phyloP scores from a whole-genome alignment of 2,797 vertebrate genomes.

The Babyrousa celebensis region DNA sequence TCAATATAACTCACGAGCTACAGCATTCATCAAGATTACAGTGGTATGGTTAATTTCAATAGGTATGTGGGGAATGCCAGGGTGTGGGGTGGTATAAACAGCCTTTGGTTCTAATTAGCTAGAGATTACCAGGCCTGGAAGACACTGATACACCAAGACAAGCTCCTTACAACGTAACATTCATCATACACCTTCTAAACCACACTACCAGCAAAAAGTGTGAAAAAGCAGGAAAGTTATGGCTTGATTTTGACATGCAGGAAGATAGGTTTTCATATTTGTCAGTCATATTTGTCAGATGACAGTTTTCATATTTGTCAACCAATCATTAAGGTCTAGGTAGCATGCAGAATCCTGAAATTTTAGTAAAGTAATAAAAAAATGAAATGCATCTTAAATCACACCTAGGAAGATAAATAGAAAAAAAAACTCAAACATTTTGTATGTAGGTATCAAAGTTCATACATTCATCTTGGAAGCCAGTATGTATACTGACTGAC shows the following conservation, averaged over 20 bases:
- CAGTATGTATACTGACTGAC: not conserved
- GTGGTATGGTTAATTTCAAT: constrained; percentile 99
- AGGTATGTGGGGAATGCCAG: constrained; percentile 92
- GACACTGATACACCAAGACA: not conserved
- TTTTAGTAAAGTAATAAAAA: constrained; percentile 61
- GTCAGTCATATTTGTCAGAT: no score
- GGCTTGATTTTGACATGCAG: not conserved
- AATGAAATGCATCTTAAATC: constrained; percentile 32
- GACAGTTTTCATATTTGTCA: not conserved
- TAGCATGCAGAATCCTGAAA: not conserved
- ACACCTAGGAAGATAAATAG: constrained; percentile 55
- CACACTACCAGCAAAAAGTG: not conserved
- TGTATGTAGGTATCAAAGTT: constrained; percentile 36
- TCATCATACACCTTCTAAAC: not conserved
- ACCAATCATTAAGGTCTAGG: constrained; percentile 20
- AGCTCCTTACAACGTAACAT: not conserved
- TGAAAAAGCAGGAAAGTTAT: not conserved
- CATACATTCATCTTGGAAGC: constrained; percentile 47
- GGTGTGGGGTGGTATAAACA: constrained; percentile 13
- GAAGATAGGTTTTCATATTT: not conserved
- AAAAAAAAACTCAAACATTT: not conserved
- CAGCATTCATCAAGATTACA: constrained; percentile 96
- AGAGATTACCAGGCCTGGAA: constrained; percentile 6
- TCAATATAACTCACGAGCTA: constrained; percentile 97
- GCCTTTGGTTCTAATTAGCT: constrained; percentile 52